Percentiles rank a stretch among this genome's conserved stretches.
These are phyloP conservation scores for Phainopepla nitens DNA, from an alignment of 2,113 vertebrate genomes.

Conservation along the genomic window DNA sequence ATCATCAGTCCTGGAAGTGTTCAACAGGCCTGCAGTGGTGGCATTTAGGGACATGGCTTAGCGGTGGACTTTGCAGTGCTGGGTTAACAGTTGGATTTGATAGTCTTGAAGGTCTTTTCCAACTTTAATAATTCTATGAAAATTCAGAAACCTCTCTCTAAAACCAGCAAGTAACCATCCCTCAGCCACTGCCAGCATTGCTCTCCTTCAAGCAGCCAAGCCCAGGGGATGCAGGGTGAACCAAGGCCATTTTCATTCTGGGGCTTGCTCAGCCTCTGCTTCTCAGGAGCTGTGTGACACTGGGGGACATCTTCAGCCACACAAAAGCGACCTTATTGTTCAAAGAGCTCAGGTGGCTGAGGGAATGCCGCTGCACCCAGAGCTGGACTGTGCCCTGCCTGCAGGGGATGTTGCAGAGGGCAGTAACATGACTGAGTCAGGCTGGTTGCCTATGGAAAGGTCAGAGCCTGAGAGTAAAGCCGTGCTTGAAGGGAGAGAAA, in stretches of 20 bases:
- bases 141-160: background rate
- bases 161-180: background rate
- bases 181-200: background rate
- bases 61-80: background rate
- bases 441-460: accelerated
- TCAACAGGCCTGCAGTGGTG: background rate
- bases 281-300: accelerated
- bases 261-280: background rate
- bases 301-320: background rate
- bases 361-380: background rate
- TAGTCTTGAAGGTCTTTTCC: background rate
- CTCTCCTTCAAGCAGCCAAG: background rate
- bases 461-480: background rate
- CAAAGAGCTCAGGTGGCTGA: background rate
- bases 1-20: background rate
- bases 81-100: background rate
- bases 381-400: background rate
- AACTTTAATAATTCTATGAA: background rate
- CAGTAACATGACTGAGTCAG: accelerated
- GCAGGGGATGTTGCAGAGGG: background rate
- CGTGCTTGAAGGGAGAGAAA: background rate
- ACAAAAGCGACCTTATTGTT: background rate
- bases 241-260: accelerated
- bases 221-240: accelerated
- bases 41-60: background rate